Conservation (phyloP, 2,113 vertebrate species). For the Poecilia latipinna region DNA sequence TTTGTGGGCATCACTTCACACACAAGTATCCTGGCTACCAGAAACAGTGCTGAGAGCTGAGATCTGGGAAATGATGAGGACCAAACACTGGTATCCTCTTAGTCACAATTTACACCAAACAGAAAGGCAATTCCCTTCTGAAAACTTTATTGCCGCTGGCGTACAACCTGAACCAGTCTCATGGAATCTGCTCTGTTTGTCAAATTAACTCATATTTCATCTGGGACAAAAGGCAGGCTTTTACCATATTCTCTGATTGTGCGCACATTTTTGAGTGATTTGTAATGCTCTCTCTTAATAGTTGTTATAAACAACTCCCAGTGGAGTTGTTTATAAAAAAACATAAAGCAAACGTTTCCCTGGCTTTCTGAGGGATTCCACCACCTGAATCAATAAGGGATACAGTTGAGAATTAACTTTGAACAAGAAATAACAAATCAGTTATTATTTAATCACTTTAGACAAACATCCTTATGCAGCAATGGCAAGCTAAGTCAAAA, state of each 20-base stretch:
- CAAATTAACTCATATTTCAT: constrained; percentile 63
- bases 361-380: background rate
- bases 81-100: constrained; percentile 52
- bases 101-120: constrained; percentile 58
- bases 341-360: constrained; percentile 15
- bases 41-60: constrained; percentile 66
- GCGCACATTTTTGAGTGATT: constrained; percentile 39
- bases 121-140: constrained; percentile 37
- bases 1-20: constrained; percentile 76
- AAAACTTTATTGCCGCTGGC: constrained; percentile 55
- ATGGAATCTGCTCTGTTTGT: constrained; percentile 61
- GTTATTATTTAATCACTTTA: background rate
- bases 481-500: background rate
- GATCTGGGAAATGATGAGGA: constrained; percentile 63
- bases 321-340: constrained; percentile 6
- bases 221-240: constrained; percentile 43
- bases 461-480: background rate
- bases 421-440: background rate
- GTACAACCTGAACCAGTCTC: constrained; percentile 39
- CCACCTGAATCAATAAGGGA: constrained; percentile 4
- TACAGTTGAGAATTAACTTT: background rate
- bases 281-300: constrained; percentile 6
- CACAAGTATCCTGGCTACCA: constrained; percentile 72
- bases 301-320: background rate
- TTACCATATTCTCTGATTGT: constrained; percentile 32